These are phyloP conservation scores for Trichogramma pretiosum DNA, from an alignment of 1,140 invertebrate genomes.

Conservation along the genomic window DNA sequence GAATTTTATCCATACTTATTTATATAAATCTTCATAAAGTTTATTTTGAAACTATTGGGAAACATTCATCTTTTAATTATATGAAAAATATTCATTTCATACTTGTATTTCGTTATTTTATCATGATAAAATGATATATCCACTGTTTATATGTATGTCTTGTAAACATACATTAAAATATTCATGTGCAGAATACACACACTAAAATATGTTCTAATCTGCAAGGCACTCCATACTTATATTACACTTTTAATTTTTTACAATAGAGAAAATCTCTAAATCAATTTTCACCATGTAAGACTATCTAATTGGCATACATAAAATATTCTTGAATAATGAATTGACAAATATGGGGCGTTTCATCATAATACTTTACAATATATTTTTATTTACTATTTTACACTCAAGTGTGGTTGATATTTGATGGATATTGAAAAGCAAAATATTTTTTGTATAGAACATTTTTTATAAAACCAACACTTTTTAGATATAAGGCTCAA, in stretches of 20 bases:
- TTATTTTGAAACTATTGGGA: conserved; percentile 16
- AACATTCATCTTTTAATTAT: conserved; percentile 21
- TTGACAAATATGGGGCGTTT: too few relatives aligned
- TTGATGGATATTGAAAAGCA: too few relatives aligned
- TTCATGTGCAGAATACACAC: conserved; percentile 26
- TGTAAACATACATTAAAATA: conserved; percentile 22
- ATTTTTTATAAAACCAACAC: too few relatives aligned
- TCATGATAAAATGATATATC: conserved; percentile 19
- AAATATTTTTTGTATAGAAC: too few relatives aligned
- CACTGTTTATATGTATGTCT: conserved; percentile 13
- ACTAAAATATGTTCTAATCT: conserved; percentile 31
- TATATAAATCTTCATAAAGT: conserved; percentile 7
- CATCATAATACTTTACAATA: too few relatives aligned
- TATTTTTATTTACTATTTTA: too few relatives aligned
- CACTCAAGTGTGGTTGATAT: too few relatives aligned
- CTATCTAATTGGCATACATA: too few relatives aligned
- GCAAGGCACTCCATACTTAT: conserved; percentile 43
- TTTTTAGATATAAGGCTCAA: too few relatives aligned
- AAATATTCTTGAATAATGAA: too few relatives aligned
- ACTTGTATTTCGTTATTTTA: conserved; percentile 17
- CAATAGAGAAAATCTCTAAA: too few relatives aligned
- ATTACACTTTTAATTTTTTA: conserved; percentile 47
- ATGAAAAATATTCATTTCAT: conserved; percentile 23
- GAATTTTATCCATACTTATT: conserved; percentile 12
- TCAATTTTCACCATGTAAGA: too few relatives aligned